Base-by-base conservation (phyloP, 2,888 invertebrate species). In the Drosophila histrio region DNA sequence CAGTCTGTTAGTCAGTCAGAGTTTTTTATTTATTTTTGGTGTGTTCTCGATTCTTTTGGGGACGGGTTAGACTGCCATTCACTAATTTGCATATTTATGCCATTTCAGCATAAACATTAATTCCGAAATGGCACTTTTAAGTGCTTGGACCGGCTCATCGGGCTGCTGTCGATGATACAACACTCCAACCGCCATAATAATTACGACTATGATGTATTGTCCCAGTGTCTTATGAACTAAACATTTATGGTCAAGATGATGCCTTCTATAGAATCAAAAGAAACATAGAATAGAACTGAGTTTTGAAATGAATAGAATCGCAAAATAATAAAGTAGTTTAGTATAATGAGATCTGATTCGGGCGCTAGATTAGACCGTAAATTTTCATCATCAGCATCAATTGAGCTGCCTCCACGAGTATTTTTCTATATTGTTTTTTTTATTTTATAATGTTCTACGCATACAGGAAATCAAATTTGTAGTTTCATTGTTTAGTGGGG, bases 71-170 rank as follows among this genome's bases (percentile, higher is more conserved):
- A 50, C 60, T 65, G 88, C 87, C 87, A 89, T 87, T 87, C 87
- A 88, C 87, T 89, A 79, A 87, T 87, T 89, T 89, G 85, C 87
- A 87, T 85, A 85, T 72, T 79, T 81, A 79, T 78, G 76, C 75
- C 72, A 81, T 79, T 81, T 83, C 72, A 75, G 81, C 84, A 83
- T 84, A 79, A 79, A 44, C 81, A 79, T 69, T 79, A 84, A 86
- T 86, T 81, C 72, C 57, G 73, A 85, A 85, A 86, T 85, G 84
- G 87, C 87, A 85, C 84, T 85, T 74, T 85, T 79, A 87, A 85
- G 87, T 86, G 83, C 83, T 74, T 59, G 64, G 75, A 86, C 86
- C 83, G 86, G 82, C 77, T 79, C 46, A 32, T 59, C 71, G 53
- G 43, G 65, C 53, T 65, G 73, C 59, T 70, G 60, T 15, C 46